Base-by-base conservation (phyloP, 2,113 vertebrate genomes). In the Gila orcuttii region DNA sequence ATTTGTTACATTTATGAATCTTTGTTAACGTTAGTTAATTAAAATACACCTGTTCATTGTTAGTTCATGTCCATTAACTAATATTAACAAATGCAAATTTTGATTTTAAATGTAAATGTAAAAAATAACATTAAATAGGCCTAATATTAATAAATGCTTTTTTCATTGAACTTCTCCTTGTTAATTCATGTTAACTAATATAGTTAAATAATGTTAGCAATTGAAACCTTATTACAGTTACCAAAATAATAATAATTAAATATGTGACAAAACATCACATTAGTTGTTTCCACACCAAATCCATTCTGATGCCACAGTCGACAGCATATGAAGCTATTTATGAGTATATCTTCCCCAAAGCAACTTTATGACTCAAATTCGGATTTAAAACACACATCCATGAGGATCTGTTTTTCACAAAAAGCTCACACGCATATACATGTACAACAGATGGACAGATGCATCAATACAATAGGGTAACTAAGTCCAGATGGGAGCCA, bases 401-500 rank as follows among this genome's bases (percentile, higher is more conserved):
- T 12, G 31, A 42, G 55, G 47, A 9, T 62, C 42, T 76, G 33
- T 55, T 79, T 79, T 83, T 73, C 19, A 36, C 62, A 50, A 68
- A 59, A 31, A 11, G 1, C 45, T 76, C 80, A 76, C 86, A 87
- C 64, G 77, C 66, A 80, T 64, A 83, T 71, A 59, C 64, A 76
- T 60, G 42, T 57, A 55, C 82, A 83, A 33, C 31, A 86, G 68
- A 88, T 86, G 85, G 52, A 84, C 86, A 82, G 79, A 64, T 80
- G 68, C 25, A 82, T 84, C 75, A 39, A 64, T 78, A 86, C 85
- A 87, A 78, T 45, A 71, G 83, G 69, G 42, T 79, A 87, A 88
- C 59, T 79, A 57, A 74, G 71, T 87, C 87, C 89, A 90, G 89
- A 90, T 90, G 89, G 89, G 66, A 33, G 85, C 60, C 85, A 86